Base-by-base conservation (phyloP, 2,113 vertebrate genomes). In the Varanus salvator region DNA sequence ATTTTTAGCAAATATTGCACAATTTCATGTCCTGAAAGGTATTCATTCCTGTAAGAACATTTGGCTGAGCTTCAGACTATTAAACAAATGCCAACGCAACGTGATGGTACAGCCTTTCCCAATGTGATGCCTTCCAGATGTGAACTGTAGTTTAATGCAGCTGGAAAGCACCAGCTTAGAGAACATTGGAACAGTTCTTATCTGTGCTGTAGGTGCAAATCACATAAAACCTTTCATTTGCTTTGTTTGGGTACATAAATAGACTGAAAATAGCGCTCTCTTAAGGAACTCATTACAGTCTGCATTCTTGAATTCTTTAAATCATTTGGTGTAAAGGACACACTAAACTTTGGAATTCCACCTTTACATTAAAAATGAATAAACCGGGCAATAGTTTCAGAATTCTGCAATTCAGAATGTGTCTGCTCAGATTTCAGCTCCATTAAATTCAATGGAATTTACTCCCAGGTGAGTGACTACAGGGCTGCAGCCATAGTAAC, bases 261-360 rank as follows among this genome's bases (percentile, higher is more conserved):
- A 31, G 4, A 50, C 11, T 78, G 15, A 64, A 76, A 29, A 6
- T 19, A 72, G 23, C 12, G 80, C 17, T 7, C 21, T 54, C 25
- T 3, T 14, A 52, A 6, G 34, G 25, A 11, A 80, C n/a, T 12
- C 34, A 31, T 25, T 71, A 50, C 21, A 34, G 11, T 52, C 38
- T 3, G 52, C 84, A 74, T 75, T 81, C 0, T 0, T 54, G 84
- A 84, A 38, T 3, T 60, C 17, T 15, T 15, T 15, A 60, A 60
- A 60, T 50, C 0, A 29, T 85, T 87, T 38, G 0, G 23, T 72
- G 23, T 90, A 6, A 81, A 64, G 84, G 86, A 52, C 50, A 48
- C 66, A 71, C 25, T 71, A n/a, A 81, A 69, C 6, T 69, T 68
- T 66, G 44, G 48, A 29, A 29, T 25, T 8, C 3, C 12, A 50